Evolutionary conservation across 2,113 vertebrate species (phyloP).

Genomic region (Phyllostomus discolor): DNA sequence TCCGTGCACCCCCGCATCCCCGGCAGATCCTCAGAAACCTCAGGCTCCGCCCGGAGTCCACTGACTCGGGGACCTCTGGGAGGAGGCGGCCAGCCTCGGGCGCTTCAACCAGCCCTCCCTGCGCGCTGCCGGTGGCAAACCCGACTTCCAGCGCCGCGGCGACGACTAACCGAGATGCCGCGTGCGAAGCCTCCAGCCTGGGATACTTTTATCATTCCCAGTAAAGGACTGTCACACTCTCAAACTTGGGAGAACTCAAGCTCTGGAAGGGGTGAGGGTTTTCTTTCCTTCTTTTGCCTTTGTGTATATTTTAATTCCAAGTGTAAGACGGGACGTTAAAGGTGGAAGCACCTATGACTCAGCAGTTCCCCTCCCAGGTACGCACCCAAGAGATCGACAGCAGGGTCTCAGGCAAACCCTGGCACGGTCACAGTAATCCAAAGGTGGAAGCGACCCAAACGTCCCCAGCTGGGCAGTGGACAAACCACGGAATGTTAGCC

Average conservation of each 20-base stretch:
- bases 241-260: not conserved
- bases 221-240: fast-evolving
- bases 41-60: not conserved
- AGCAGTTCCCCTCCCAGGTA: not conserved
- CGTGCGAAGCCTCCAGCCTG: not conserved
- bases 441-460: not conserved
- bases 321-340: not conserved
- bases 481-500: not conserved
- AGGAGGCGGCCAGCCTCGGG: fast-evolving
- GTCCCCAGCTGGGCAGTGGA: too few species aligned
- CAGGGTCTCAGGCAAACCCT: not conserved
- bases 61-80: not conserved
- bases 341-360: not conserved
- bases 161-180: fast-evolving
- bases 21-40: not conserved
- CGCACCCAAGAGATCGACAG: not conserved
- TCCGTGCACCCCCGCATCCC: not conserved
- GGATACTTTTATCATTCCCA: not conserved
- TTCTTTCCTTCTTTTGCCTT: not conserved
- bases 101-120: too few species aligned
- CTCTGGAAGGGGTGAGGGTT: not conserved
- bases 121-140: fast-evolving
- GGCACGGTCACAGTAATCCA: too few species aligned
- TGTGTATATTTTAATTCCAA: not conserved
- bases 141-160: fast-evolving